Evolutionary conservation across 2,797 vertebrate species (phyloP).

Genomic region (Sebastes baramenuke): DNA sequence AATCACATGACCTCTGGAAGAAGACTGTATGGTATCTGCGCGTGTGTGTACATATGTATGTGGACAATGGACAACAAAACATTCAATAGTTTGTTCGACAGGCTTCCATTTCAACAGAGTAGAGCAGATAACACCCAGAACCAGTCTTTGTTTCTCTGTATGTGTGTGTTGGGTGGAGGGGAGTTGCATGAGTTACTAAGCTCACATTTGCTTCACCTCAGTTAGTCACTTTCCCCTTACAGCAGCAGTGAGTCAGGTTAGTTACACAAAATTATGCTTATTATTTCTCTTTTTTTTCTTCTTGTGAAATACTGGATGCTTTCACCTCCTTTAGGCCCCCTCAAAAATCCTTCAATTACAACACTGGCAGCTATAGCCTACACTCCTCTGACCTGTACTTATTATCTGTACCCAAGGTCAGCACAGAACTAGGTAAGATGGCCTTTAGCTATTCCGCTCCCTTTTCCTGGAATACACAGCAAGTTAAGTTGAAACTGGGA

Average conservation of each 20-base stretch:
- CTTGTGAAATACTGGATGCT: neutral
- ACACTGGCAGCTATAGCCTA: too few species aligned
- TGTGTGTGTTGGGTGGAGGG: neutral
- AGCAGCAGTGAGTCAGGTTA: neutral
- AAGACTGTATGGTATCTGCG: constrained; percentile 34
- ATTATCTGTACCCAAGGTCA: too few species aligned
- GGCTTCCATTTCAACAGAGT: constrained; percentile 63
- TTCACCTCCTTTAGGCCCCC: neutral
- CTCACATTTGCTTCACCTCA: constrained; percentile 4
- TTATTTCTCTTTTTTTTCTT: neutral
- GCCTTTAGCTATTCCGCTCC: too few species aligned
- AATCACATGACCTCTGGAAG: constrained; percentile 76
- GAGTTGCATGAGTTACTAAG: neutral
- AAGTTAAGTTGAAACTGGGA: too few species aligned
- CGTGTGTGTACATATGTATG: constrained; percentile 36
- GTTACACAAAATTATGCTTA: neutral
- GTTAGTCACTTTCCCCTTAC: neutral
- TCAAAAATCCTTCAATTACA: neutral
- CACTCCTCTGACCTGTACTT: too few species aligned
- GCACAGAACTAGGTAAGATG: too few species aligned
- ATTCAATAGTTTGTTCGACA: constrained; percentile 79
- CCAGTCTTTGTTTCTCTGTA: constrained; percentile 36
- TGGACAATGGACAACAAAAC: constrained; percentile 76
- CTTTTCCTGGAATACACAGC: too few species aligned
- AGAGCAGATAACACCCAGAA: constrained; percentile 30